Conservation (phyloP, 2,888 invertebrate genomes). For the Psylliodes chrysocephalus region DNA sequence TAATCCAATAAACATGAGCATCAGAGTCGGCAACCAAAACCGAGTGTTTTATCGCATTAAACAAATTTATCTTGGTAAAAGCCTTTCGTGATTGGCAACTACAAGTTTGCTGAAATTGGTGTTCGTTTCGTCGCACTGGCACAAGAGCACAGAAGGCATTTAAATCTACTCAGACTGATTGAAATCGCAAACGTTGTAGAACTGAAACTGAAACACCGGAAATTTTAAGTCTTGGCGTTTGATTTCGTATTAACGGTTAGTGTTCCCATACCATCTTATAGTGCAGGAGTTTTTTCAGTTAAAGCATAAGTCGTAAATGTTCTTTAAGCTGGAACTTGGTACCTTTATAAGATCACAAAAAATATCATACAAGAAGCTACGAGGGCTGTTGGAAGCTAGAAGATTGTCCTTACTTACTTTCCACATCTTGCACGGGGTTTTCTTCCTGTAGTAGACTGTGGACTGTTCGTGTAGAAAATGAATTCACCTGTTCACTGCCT, state of each 20-base stretch:
- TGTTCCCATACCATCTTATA: background rate
- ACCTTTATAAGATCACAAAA: too few relatives aligned
- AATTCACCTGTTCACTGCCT: too few relatives aligned
- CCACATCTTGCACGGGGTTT: too few relatives aligned
- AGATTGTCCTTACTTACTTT: too few relatives aligned
- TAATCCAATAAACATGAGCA: too few relatives aligned
- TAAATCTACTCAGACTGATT: slow-evolving; percentile 42
- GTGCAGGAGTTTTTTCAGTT: background rate
- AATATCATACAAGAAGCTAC: too few relatives aligned
- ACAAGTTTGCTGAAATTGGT: slow-evolving; percentile 33
- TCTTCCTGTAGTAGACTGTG: too few relatives aligned
- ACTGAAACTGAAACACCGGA: slow-evolving; percentile 11
- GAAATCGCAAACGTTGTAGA: slow-evolving; percentile 33
- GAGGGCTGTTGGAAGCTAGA: too few relatives aligned
- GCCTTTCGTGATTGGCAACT: slow-evolving; percentile 25
- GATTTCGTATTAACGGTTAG: background rate
- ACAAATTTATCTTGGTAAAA: slow-evolving; percentile 19
- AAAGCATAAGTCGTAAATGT: too few relatives aligned
- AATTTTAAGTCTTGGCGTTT: slow-evolving; percentile 6
- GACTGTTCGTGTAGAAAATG: too few relatives aligned
- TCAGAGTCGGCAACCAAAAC: background rate
- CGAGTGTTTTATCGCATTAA: slow-evolving; percentile 10
- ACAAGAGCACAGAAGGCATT: slow-evolving; percentile 34
- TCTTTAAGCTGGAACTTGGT: too few relatives aligned
- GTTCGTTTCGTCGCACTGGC: slow-evolving; percentile 31